phyloP scores from a whole-genome alignment of 2,888 invertebrate species.

The Eupithecia tripunctaria region DNA sequence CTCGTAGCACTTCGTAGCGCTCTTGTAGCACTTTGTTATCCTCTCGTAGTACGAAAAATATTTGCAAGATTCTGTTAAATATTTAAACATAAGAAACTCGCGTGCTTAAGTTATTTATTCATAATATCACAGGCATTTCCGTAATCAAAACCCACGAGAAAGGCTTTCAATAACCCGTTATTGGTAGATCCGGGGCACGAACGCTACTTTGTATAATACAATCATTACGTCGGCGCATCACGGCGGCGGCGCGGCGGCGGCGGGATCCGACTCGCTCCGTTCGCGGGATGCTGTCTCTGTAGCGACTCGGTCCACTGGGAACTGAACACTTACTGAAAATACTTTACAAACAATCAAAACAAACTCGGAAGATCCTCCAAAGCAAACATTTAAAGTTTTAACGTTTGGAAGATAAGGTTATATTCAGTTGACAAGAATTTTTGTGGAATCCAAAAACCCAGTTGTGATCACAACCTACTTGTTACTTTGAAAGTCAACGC shows the following conservation, averaged over 20 bases:
- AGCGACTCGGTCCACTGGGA: not conserved
- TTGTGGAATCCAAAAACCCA: no score
- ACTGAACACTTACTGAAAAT: no score
- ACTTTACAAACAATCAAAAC: no score
- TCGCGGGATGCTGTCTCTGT: not conserved
- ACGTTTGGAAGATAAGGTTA: no score
- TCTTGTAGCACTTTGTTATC: not conserved
- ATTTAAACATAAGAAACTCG: not conserved
- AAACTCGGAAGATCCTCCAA: no score
- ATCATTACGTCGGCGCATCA: slow-evolving; percentile 18
- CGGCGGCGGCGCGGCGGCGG: slow-evolving; percentile 3
- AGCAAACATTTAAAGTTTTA: no score
- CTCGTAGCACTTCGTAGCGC: no score
- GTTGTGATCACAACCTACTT: no score
- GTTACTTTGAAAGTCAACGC: no score
- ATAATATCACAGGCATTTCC: slow-evolving; percentile 5
- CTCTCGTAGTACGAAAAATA: not conserved
- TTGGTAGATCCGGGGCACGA: slow-evolving; percentile 20
- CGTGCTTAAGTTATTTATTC: not conserved
- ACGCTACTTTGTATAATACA: slow-evolving; percentile 32
- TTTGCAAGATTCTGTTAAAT: not conserved
- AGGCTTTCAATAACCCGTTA: slow-evolving; percentile 28
- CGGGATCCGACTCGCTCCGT: not conserved
- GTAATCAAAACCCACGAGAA: slow-evolving; percentile 12
- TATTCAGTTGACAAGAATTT: no score